Evolutionary conservation across 2,113 vertebrate genomes (phyloP).

Genomic region (Caranx melampygus): DNA sequence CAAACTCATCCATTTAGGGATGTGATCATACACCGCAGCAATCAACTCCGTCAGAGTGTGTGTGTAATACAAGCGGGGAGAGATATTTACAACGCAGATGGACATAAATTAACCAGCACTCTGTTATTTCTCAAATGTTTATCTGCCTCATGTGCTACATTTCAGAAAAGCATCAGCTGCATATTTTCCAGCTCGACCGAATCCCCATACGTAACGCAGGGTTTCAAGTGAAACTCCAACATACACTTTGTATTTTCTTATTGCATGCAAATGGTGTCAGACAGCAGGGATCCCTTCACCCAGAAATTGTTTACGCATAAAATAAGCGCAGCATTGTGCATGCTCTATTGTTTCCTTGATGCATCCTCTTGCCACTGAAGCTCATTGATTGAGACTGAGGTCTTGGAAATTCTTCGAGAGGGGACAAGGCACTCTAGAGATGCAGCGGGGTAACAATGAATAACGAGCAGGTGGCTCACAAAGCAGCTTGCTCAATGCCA

Average conservation of each 20-base stretch:
- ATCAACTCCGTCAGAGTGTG: conserved; percentile 9
- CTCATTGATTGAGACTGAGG: conserved; percentile 43
- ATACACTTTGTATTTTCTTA: conserved; percentile 25
- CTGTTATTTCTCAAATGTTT: conserved; percentile 12
- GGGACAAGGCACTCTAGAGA: conserved; percentile 38
- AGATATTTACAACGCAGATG: conserved; percentile 1
- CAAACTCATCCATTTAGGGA: conserved; percentile 24
- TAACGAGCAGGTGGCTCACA: conserved; percentile 50
- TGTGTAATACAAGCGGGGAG: conserved; percentile 20
- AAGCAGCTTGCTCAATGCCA: conserved; percentile 28
- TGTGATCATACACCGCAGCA: conserved; percentile 22
- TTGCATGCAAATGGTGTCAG: conserved; percentile 39
- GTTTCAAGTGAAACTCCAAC: conserved; percentile 24
- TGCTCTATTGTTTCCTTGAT: conserved; percentile 28
- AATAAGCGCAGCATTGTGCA: conserved; percentile 8
- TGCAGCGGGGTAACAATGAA: conserved; percentile 40
- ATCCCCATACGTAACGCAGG: neutral
- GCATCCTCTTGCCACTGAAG: conserved; percentile 10
- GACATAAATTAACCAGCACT: conserved; percentile 25
- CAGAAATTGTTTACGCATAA: conserved; percentile 27
- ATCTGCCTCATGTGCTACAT: neutral
- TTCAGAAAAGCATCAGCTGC: neutral
- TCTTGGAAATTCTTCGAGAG: conserved; percentile 30
- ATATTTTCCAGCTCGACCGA: conserved; percentile 11
- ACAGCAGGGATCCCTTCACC: conserved; percentile 33